Base-by-base conservation (phyloP, 2,888 invertebrate species). In the Clusia tigrina region DNA sequence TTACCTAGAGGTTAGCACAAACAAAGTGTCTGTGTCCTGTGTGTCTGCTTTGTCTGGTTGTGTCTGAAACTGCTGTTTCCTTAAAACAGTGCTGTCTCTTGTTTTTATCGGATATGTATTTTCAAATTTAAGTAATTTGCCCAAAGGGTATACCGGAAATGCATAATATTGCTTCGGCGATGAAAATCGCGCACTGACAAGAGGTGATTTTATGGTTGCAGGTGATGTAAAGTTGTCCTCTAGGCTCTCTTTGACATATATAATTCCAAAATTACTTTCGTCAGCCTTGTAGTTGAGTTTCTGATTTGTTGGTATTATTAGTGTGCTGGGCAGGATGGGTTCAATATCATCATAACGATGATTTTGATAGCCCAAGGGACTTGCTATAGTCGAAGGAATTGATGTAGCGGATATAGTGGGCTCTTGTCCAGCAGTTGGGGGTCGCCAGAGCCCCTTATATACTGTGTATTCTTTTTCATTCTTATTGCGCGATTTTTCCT, bases 1-100 rank as follows among this genome's bases (percentile, higher is more conserved):
- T 67, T 26, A 80, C 79, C 76, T 77, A 2, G 79, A 78, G 52
- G 80, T 80, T 10, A 80, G 53, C 10, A 80, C 74, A 25, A 80
- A 78, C 80, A 78, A 80, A 12, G 79, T 80, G 15, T 71, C 67
- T 12, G 17, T 32, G 20, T 64, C 67, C 22, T 60, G 37, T 1
- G 24, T 55, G 10, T 46, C 22, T 12, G 15, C n/a, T 6, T 17
- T 58, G 17, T 12, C 25, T 20, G 53, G 5, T 65, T 66, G 42
- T 9, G 3, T 18, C 17, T 46, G 15, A 23, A 9, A 2, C 2
- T 51, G n/a, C 0, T 32, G 18, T 20, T 32, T 42, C 26, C n/a
- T n/a, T n/a, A n/a, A n/a, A n/a, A 25, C 18, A 42, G 18, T 5
- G 25, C 57, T 54, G 59, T 38, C 37, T 26, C 52, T 23, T 58